These are phyloP conservation scores for Oryzaephilus surinamensis DNA, from an alignment of 1,140 invertebrate genomes.

Conservation along the genomic window DNA sequence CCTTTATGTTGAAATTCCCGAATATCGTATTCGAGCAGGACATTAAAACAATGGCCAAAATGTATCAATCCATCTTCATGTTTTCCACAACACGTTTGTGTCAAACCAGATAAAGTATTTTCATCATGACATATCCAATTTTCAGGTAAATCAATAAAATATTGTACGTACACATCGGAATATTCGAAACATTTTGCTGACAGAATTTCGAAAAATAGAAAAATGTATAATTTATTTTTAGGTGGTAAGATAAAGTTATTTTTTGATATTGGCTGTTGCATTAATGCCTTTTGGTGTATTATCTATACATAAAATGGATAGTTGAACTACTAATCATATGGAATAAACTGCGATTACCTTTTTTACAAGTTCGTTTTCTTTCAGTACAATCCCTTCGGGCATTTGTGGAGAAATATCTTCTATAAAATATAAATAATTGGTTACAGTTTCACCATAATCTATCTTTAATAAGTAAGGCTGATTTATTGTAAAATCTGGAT, in stretches of 20 bases:
- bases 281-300: conserved; percentile 4
- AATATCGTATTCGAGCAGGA: conserved; percentile 23
- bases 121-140: conserved; percentile 18
- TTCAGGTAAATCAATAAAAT: conserved; percentile 25
- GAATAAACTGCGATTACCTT: too few species aligned
- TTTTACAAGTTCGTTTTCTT: too few species aligned
- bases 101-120: conserved; percentile 17
- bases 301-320: conserved; percentile 14
- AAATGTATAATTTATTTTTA: conserved; percentile 21
- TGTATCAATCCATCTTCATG: conserved; percentile 14
- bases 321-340: too few species aligned
- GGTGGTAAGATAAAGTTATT: conserved; percentile 21
- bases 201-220: conserved; percentile 27
- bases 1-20: conserved; percentile 7
- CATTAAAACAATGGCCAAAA: conserved; percentile 25
- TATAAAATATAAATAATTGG: too few species aligned
- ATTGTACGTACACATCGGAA: conserved; percentile 23
- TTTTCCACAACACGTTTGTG: conserved; percentile 20
- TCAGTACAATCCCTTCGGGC: too few species aligned
- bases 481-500: conserved; percentile 28
- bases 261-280: conserved; percentile 3
- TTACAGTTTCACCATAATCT: too few species aligned
- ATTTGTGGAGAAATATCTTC: too few species aligned
- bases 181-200: conserved; percentile 26
- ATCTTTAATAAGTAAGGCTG: conserved; percentile 15